Percentiles rank a stretch among this genome's conserved stretches.
phyloP scores from a whole-genome alignment of 2,888 invertebrate species.

The Orchesella flavescens region DNA sequence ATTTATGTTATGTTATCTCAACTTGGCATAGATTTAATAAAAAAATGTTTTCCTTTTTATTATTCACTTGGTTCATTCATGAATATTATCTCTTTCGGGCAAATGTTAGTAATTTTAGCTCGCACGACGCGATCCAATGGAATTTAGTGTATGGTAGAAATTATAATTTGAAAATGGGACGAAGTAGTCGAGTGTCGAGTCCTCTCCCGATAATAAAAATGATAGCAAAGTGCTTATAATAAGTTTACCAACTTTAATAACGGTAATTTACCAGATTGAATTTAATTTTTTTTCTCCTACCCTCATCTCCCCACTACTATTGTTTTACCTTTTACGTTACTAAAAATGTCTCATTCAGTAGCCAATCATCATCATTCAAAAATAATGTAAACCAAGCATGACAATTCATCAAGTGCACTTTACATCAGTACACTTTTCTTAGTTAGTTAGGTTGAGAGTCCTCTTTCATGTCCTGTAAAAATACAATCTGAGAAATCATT shows the following conservation, averaged over 20 bases:
- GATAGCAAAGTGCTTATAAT: conserved; percentile 34
- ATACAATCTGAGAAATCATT: not conserved
- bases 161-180: no score
- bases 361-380: conserved; percentile 14
- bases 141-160: no score
- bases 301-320: not conserved
- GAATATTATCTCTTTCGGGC: no score
- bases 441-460: no score
- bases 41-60: no score
- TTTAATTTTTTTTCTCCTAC: conserved; percentile 1
- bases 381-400: not conserved
- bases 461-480: no score
- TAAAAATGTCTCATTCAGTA: conserved; percentile 23
- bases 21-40: no score
- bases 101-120: no score
- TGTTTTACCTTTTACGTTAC: conserved; percentile 27
- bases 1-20: not conserved
- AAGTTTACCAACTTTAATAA: conserved; percentile 35
- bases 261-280: conserved; percentile 27
- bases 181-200: not conserved
- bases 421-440: not conserved
- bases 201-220: conserved; percentile 13
- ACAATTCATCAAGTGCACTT: conserved; percentile 41
- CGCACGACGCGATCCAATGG: no score
- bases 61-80: no score